phyloP scores from a whole-genome alignment of 2,888 invertebrate species.

The Matsumyia berberina region DNA sequence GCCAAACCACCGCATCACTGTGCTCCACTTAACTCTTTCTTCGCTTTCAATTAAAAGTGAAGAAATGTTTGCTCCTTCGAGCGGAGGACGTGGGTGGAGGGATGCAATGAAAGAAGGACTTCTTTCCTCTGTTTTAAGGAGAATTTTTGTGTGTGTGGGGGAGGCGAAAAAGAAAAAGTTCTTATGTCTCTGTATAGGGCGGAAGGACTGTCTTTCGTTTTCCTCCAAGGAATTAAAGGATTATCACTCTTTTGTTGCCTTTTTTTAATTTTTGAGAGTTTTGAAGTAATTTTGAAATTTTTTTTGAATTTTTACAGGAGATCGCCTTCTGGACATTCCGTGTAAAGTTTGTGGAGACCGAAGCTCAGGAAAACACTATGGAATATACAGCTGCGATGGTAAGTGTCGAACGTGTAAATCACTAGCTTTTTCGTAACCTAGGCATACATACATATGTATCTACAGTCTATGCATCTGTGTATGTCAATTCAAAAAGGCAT shows the following conservation, averaged over 20 bases:
- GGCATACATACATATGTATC: too few species aligned
- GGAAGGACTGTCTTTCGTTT: conserved; percentile 43
- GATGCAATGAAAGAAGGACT: conserved; percentile 37
- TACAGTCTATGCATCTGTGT: too few species aligned
- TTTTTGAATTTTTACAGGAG: conserved; percentile 87
- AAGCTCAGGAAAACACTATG: conserved; percentile 99
- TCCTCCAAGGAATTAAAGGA: conserved; percentile 55
- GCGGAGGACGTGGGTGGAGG: neutral
- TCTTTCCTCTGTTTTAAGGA: conserved; percentile 47
- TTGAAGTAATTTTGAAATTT: conserved; percentile 34
- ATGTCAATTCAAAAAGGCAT: too few species aligned
- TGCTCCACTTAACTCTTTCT: conserved; percentile 73
- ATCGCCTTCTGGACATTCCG: conserved; percentile 98
- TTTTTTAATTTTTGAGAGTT: conserved; percentile 18
- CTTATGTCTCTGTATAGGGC: conserved; percentile 41
- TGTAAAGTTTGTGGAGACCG: conserved; percentile 99
- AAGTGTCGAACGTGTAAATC: conserved; percentile 82
- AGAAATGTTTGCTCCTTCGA: conserved; percentile 48
- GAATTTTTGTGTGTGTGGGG: conserved; percentile 42
- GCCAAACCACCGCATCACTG: conserved; percentile 61
- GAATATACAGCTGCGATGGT: conserved; percentile 99
- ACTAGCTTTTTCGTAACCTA: too few species aligned
- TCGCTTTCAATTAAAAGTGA: conserved; percentile 73
- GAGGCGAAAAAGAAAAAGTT: conserved; percentile 52
- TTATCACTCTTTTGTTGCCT: conserved; percentile 42